Evolutionary conservation across 2,113 vertebrate genomes (phyloP), one percentile per base, ranked within the genome.

Genomic region (Siphamia tubifer): DNA sequence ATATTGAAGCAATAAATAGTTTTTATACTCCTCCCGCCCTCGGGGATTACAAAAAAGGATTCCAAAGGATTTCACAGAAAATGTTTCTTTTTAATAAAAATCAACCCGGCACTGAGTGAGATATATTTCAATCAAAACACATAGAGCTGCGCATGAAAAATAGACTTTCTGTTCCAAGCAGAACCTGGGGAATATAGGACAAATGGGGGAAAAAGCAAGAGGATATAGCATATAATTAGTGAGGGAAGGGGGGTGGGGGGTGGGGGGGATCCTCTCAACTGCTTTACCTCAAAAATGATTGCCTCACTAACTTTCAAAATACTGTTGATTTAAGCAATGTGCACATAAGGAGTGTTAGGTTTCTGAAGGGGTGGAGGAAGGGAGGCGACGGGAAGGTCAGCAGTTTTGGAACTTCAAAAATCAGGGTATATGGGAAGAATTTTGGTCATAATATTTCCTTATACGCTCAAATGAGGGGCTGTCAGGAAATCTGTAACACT

Each of bases 281-380:
- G 79, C 71, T 85, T 76, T 64, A 35, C 74, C 67, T 73, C 62
- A 76, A 79, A 84, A 64, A 60, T 76, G 80, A 83, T 80, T 83
- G 79, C 76, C 86, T 87, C 74, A 85, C 77, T 77, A 83, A 82
- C 83, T 84, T 84, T 79, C 51, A 83, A 84, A 90, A 83, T 75
- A 52, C 83, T 87, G 89, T 90, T 83, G 83, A 82, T 86, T 90
- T 88, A 88, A 86, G 84, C 77, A 73, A 74, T 66, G 65, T 70
- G 67, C 67, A 67, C 79, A 79, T 52, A 61, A 69, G 55, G 49
- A 39, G 83, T 70, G 71, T 85, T 68, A 17, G 68, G 68, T 88
- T 88, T 79, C 89, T 71, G 66, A 15, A 47, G 38, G 7, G 34
- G 24, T 4, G 51, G 54, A 23, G 43, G 53, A 25, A 12, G 44